phyloP scores from a whole-genome alignment of 2,888 invertebrate genomes.

The Augochlorella aurata region DNA sequence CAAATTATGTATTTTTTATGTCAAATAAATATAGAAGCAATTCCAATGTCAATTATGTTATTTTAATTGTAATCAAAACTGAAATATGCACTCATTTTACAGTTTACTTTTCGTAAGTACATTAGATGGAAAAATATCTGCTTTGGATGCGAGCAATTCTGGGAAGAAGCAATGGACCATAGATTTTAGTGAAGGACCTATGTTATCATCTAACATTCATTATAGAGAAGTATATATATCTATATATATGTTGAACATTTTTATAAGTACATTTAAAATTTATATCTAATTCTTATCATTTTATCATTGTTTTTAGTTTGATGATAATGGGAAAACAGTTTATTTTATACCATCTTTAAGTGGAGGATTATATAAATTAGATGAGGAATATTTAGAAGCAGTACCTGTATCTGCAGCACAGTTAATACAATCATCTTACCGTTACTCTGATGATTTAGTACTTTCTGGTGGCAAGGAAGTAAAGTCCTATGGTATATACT shows the following conservation, averaged over 20 bases:
- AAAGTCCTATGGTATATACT: slow-evolving; percentile 87
- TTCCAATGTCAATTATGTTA: background rate
- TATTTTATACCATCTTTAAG: slow-evolving; percentile 96
- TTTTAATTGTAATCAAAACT: background rate
- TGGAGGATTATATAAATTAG: slow-evolving; percentile 95
- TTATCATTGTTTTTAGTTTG: slow-evolving; percentile 83
- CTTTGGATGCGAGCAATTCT: slow-evolving; percentile 88
- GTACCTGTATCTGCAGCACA: slow-evolving; percentile 94
- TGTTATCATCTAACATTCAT: slow-evolving; percentile 95
- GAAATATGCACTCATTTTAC: slow-evolving; percentile 27
- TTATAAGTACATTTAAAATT: background rate
- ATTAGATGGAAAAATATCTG: slow-evolving; percentile 93
- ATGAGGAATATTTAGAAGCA: slow-evolving; percentile 93
- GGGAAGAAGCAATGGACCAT: slow-evolving; percentile 91
- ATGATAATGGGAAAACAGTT: slow-evolving; percentile 92
- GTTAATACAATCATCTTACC: slow-evolving; percentile 92
- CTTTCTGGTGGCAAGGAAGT: slow-evolving; percentile 95
- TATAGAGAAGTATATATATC: slow-evolving; percentile 87
- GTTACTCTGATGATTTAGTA: slow-evolving; percentile 92
- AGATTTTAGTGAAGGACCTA: slow-evolving; percentile 88
- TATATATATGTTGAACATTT: slow-evolving; percentile 79
- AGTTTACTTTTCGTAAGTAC: slow-evolving; percentile 94
- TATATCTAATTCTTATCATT: background rate
- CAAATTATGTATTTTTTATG: background rate
- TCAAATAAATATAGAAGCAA: background rate